A percentile compares a stretch with the other conserved stretches of the same genome.
phyloP scores from a whole-genome alignment of 2,797 vertebrate genomes.

The Tarsius wallacei region DNA sequence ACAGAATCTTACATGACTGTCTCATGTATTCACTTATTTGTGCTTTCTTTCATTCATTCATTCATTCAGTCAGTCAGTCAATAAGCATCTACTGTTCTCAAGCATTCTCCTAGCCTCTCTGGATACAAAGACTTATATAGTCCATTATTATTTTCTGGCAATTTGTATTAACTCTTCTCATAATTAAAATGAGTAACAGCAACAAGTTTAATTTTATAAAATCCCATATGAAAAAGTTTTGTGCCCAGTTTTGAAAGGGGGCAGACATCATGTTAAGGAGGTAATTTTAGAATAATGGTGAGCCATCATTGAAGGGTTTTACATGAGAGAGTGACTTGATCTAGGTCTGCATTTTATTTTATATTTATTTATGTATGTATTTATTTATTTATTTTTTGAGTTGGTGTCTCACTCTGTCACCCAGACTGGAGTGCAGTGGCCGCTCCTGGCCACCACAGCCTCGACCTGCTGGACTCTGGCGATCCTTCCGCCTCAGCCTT shows the following conservation, averaged over 20 bases:
- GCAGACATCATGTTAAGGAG: not conserved
- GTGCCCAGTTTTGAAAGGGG: not conserved
- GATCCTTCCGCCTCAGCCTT: too few relatives aligned
- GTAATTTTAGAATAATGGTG: not conserved
- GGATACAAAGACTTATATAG: not conserved
- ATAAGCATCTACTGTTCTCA: not conserved
- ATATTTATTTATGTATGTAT: too few relatives aligned
- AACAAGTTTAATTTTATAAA: not conserved
- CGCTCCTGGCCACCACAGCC: too few relatives aligned
- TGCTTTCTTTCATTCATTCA: not conserved
- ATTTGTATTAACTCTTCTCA: not conserved
- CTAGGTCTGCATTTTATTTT: not conserved
- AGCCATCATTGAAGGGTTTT: not conserved
- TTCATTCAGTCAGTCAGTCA: not conserved
- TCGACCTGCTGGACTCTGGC: too few relatives aligned
- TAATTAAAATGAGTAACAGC: not conserved
- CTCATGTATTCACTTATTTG: constrained; percentile 5
- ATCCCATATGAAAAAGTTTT: not conserved
- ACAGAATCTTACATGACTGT: not conserved
- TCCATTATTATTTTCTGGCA: not conserved
- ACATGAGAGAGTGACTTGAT: not conserved
- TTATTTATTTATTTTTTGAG: too few relatives aligned
- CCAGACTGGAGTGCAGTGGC: too few relatives aligned
- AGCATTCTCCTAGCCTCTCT: not conserved
- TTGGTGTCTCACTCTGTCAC: too few relatives aligned